Percentiles rank a stretch among this genome's conserved stretches.
phyloP scores from a whole-genome alignment of 2,888 invertebrate genomes.

The Diaprepes abbreviatus region DNA sequence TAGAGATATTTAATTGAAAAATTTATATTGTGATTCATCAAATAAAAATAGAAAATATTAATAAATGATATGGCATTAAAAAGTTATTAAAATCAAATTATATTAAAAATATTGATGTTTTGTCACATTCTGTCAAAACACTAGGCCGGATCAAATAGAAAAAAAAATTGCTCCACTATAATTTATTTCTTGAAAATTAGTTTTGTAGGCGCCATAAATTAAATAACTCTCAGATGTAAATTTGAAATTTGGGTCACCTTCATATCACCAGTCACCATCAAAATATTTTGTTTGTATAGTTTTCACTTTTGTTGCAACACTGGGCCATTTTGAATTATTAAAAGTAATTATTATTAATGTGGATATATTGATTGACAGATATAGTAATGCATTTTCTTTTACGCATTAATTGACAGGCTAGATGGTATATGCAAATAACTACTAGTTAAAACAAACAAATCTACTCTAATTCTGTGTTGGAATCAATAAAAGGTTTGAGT shows the following conservation, averaged over 20 bases:
- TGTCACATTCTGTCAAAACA: not conserved
- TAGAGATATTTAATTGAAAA: too few species aligned
- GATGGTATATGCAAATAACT: not conserved
- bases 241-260: slow-evolving; percentile 18
- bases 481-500: too few species aligned
- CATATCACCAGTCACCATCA: slow-evolving; percentile 18
- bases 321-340: slow-evolving; percentile 4
- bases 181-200: slow-evolving; percentile 8
- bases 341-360: not conserved
- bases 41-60: too few species aligned
- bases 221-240: slow-evolving; percentile 17
- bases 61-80: not conserved
- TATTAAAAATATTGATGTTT: not conserved
- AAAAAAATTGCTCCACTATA: not conserved
- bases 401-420: not conserved
- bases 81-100: not conserved
- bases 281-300: slow-evolving; percentile 11
- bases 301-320: not conserved
- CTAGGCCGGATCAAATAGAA: not conserved
- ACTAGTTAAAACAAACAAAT: not conserved
- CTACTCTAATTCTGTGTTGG: not conserved
- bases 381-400: not conserved
- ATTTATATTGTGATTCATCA: too few species aligned
- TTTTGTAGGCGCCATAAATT: slow-evolving; percentile 4
- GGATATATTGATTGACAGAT: not conserved